Evolutionary conservation across 2,888 invertebrate genomes (phyloP), one percentile per base, ranked within the genome.

Genomic region (Euphydryas editha): DNA sequence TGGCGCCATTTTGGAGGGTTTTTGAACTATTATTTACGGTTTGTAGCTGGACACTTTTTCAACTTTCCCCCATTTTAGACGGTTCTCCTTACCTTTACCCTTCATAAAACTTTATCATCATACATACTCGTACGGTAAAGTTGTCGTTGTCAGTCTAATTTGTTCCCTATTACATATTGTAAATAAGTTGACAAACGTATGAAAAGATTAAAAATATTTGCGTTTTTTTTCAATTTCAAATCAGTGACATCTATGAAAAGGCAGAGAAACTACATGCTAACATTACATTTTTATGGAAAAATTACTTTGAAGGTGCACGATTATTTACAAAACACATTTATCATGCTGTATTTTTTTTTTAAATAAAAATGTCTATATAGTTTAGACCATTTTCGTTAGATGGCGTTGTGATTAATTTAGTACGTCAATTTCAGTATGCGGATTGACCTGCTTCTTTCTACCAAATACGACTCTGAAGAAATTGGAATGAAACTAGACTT

Each of bases 401-500:
- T 51, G 60, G 51, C 60, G 42, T 7, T 60, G 24, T 57, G 36
- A 39, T 47, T 37, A 60, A 36, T 59, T 18, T 57, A 59, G 56
- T 69, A 62, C 72, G n/a, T 74, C 75, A 69, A 65, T 62, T 90
- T 56, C 88, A 92, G 92, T 78, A 2, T 87, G 88, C 67, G 90
- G 89, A 1, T 30, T 80, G 5, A 84, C 84, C 1, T 87, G 88
- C 72, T 86, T 83, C 73, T 73, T 91, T 36, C 70, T 92, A n/a
- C 92, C 91, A 39, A 89, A 90, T 66, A 92, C 92, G 24, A 92
- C 86, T 7, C 73, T 92, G 72, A 92, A 92, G 76, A 92, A 89
- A 80, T 77, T 92, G 65, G 86, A 89, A 75, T 92, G 82, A 62
- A 15, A 17, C 0, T 20, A 8, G n/a, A 21, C 15, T 36, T 54